A percentile compares a stretch with the other conserved stretches of the same genome.
These are phyloP conservation scores for Nomada fabriciana DNA, from an alignment of 2,888 invertebrate genomes.

Conservation along the genomic window DNA sequence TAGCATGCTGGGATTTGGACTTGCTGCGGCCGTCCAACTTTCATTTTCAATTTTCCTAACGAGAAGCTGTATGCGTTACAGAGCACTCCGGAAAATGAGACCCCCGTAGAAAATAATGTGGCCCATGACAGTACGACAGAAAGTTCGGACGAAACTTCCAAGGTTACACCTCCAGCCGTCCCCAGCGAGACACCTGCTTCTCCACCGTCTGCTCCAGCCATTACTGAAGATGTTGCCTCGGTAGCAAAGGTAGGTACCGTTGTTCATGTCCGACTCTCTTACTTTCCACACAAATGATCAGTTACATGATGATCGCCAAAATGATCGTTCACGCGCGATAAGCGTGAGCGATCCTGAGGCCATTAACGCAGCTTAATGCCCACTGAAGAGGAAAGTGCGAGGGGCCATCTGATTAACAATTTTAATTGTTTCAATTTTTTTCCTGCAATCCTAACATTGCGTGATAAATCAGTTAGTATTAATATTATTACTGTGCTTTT, in stretches of 20 bases:
- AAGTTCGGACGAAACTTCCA: conserved; percentile 76
- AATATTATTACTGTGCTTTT: background rate
- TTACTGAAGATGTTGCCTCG: conserved; percentile 83
- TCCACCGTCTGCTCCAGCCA: conserved; percentile 79
- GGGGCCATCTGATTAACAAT: conserved; percentile 82
- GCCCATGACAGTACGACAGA: conserved; percentile 77
- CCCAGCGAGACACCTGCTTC: conserved; percentile 74
- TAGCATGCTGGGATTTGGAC: conserved; percentile 76
- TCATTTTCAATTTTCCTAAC: conserved; percentile 27
- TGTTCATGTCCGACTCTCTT: too few relatives aligned
- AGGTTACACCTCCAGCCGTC: conserved; percentile 78
- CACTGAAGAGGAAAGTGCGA: conserved; percentile 80
- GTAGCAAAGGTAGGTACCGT: conserved; percentile 78
- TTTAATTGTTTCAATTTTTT: background rate
- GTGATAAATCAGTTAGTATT: background rate
- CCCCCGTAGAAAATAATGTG: conserved; percentile 74
- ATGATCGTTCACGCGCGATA: conserved; percentile 72
- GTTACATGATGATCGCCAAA: conserved; percentile 81
- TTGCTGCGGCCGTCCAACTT: conserved; percentile 37
- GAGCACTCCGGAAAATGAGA: conserved; percentile 77
- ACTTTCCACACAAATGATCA: background rate
- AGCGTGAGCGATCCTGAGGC: conserved; percentile 76
- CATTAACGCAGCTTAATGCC: conserved; percentile 68
- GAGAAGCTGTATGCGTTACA: conserved; percentile 63
- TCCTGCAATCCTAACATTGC: background rate